Percentiles rank a stretch among this genome's conserved stretches.
Evolutionary conservation across 2,797 vertebrate genomes (phyloP).

Genomic region (Brachyalestes nurse): DNA sequence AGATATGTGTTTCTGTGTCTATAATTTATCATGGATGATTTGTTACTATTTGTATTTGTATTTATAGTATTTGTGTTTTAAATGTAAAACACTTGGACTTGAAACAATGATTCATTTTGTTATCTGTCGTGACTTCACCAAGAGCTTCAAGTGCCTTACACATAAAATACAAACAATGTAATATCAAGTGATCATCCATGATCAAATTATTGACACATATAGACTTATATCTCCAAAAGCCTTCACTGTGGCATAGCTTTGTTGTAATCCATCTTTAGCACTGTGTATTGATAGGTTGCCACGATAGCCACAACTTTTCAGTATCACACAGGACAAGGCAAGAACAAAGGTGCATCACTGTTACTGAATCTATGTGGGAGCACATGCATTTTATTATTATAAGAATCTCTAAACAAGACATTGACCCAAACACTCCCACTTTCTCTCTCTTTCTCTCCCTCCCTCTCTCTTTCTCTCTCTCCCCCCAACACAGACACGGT

Average conservation of each 20-base stretch:
- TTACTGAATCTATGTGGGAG: neutral
- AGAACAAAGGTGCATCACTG: neutral
- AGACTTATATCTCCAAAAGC: neutral
- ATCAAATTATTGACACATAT: no score
- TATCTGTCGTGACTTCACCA: no score
- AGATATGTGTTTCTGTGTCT: no score
- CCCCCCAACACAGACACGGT: constrained; percentile 10
- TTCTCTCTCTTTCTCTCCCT: neutral
- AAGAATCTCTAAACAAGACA: neutral
- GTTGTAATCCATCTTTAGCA: neutral
- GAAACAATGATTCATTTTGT: no score
- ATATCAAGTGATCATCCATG: no score
- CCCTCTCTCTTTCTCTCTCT: neutral
- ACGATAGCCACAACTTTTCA: neutral
- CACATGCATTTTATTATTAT: constrained; percentile 17
- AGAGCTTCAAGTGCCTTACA: no score
- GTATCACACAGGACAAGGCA: neutral
- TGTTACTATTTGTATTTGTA: no score
- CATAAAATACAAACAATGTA: no score
- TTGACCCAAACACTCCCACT: neutral
- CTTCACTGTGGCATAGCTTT: neutral
- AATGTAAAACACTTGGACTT: no score
- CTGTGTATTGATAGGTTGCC: neutral
- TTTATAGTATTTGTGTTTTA: no score
- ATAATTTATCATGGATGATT: no score